Conservation (phyloP, 2,113 vertebrate species). For the Litocranius walleri region DNA sequence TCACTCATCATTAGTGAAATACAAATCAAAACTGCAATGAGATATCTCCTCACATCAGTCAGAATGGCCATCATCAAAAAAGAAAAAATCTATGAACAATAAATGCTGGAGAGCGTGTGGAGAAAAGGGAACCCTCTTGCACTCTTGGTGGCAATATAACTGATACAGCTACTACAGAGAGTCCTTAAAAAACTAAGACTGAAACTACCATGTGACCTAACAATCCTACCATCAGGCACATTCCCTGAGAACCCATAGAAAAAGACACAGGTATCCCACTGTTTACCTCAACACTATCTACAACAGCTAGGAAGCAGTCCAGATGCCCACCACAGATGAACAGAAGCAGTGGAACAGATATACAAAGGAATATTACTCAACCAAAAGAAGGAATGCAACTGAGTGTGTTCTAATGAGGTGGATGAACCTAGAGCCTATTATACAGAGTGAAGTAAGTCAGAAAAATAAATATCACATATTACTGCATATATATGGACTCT, state of each 20-base stretch:
- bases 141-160: background rate
- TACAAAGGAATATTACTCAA: background rate
- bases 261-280: background rate
- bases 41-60: background rate
- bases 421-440: background rate
- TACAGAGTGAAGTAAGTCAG: background rate
- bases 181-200: background rate
- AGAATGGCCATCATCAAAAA: background rate
- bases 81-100: background rate
- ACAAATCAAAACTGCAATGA: background rate
- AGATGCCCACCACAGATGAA: background rate
- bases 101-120: background rate
- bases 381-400: background rate
- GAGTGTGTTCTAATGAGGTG: background rate
- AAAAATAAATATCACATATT: background rate
- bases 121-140: background rate
- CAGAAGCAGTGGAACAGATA: background rate
- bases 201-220: background rate
- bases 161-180: background rate
- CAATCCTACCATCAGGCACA: background rate
- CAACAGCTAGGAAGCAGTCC: background rate
- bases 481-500: background rate
- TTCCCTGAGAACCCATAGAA: background rate
- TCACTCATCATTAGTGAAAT: background rate
- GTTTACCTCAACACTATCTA: background rate